A percentile compares a stretch with the other conserved stretches of the same genome.
Conservation (phyloP, 2,888 invertebrate genomes). For the Catocala nupta region DNA sequence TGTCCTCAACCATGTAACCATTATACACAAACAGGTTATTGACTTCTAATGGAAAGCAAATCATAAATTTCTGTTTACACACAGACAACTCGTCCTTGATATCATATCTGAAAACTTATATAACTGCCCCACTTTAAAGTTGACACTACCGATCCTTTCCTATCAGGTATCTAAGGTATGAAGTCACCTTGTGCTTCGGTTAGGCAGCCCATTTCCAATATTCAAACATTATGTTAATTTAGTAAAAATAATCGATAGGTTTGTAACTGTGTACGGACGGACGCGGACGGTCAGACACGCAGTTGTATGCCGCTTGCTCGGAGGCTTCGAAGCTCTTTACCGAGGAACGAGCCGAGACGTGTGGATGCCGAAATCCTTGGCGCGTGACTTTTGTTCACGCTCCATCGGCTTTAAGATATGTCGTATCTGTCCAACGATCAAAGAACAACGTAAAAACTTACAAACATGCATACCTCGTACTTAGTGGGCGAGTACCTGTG, state of each 20-base stretch:
- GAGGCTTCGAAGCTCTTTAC: conserved; percentile 45
- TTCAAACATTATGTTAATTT: conserved; percentile 31
- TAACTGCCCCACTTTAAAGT: conserved; percentile 32
- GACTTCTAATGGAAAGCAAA: too few species aligned
- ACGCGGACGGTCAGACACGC: conserved; percentile 7
- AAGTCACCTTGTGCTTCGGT: conserved; percentile 36
- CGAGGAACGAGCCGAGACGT: conserved; percentile 60
- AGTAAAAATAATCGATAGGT: conserved; percentile 44
- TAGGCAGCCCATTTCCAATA: conserved; percentile 28
- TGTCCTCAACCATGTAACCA: conserved; percentile 41
- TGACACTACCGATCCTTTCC: conserved; percentile 38
- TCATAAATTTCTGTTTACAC: conserved; percentile 28
- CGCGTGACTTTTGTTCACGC: conserved; percentile 83
- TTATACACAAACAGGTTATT: too few species aligned
- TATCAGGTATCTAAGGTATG: conserved; percentile 26
- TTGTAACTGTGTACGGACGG: conserved; percentile 5
- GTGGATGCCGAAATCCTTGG: conserved; percentile 76
- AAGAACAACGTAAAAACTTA: conserved; percentile 65
- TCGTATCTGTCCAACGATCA: conserved; percentile 73
- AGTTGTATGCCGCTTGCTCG: conserved; percentile 16
- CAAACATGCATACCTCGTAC: conserved; percentile 65
- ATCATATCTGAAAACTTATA: conserved; percentile 29
- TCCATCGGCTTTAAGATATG: conserved; percentile 79
- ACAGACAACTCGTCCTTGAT: background rate
- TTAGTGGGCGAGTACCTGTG: conserved; percentile 43